Conservation (phyloP, 1,140 invertebrate genomes). For the Nixonia krombeini region DNA sequence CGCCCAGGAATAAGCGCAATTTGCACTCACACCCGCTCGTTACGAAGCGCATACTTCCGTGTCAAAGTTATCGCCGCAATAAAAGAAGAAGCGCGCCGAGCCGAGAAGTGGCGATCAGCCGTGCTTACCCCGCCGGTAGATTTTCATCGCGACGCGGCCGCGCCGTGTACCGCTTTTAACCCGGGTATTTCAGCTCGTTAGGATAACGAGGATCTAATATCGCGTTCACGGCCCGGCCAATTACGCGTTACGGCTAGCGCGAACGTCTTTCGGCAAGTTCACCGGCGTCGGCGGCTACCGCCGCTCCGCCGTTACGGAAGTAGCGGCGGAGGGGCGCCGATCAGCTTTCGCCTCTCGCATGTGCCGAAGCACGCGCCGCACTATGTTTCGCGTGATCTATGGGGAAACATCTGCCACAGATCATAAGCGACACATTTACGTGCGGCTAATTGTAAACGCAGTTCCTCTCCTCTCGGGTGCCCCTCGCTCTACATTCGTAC, state of each 20-base stretch:
- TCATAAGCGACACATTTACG: constrained; percentile 68
- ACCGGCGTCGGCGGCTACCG: constrained; percentile 49
- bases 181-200: constrained; percentile 67
- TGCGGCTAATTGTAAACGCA: constrained; percentile 61
- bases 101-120: constrained; percentile 1
- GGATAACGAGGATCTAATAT: constrained; percentile 71
- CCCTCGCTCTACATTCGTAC: constrained; percentile 4
- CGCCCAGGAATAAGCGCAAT: background rate
- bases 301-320: too few species aligned
- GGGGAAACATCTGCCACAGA: constrained; percentile 59
- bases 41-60: constrained; percentile 7
- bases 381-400: constrained; percentile 59
- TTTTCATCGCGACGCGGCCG: constrained; percentile 43
- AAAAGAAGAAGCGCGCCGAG: background rate
- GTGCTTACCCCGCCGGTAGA: constrained; percentile 45
- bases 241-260: constrained; percentile 58
- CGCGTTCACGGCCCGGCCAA: constrained; percentile 64
- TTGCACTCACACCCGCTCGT: constrained; percentile 1
- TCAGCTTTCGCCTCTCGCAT: constrained; percentile 10
- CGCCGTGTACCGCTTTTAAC: constrained; percentile 51
- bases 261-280: constrained; percentile 48
- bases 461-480: constrained; percentile 25
- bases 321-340: constrained; percentile 25
- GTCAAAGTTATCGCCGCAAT: constrained; percentile 8
- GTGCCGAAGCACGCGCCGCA: constrained; percentile 14